Evolutionary conservation across 1,140 invertebrate species (phyloP), one percentile per base, ranked within the genome.

Genomic region (Brachionus plicatilis): DNA sequence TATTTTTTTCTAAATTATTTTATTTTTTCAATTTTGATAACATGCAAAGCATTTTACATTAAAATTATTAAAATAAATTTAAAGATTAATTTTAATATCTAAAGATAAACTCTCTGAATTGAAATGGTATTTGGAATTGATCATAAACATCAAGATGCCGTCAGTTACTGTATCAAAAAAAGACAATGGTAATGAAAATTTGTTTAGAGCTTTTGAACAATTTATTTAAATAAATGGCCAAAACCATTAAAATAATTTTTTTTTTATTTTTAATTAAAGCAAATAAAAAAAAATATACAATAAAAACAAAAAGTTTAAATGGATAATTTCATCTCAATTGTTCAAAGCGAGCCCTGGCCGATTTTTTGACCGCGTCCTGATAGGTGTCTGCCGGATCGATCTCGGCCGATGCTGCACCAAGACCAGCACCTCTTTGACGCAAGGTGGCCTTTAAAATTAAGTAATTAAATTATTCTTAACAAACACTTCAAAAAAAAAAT

Each of bases 281-380:
- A 14, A 56, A 17, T 17, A 56, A 60, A 20, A 20, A 24, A 60
- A 60, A 60, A 60, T 60, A 27, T 60, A 60, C 53, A 60, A 47
- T 60, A 60, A 60, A 60, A 60, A 60, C 53, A 60, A 60, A 60
- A 20, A 60, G 20, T 60, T 56, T 60, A 20, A 60, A 60, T 60
- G 68, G 17, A 72, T 43, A 20, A 37, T 17, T 41, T 43, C 33
- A 43, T 41, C 68, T 72, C 37, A 72, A 43, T 72, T 72, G 68
- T 72, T 72, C 68, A n/a, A 78, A 78, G 37, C 75, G 75, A 33
- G 75, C 75, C 14, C 75, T 27, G 27, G 75, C 75, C 88, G 95
- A 93, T 90, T 96, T 95, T 88, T 95, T 95, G 0, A 96, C 94
- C 88, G 94, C 94, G 87, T 95, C 94, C 90, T 95, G 94, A 88